Base-by-base conservation (phyloP, 2,113 vertebrate species). In the Furnarius figulus region DNA sequence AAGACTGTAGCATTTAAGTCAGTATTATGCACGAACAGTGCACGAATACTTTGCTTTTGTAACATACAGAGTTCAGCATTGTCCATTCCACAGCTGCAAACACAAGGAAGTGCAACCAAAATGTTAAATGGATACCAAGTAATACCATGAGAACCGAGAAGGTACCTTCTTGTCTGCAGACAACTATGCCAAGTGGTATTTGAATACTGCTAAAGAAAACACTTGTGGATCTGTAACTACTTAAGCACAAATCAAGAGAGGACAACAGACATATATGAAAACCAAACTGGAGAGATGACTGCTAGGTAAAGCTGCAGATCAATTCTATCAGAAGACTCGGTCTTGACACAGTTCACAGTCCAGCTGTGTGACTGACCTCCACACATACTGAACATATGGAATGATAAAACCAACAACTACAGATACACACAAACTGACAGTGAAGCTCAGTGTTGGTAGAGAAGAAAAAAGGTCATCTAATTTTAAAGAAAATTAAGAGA, bases 351-450 rank as follows among this genome's bases (percentile, higher is more conserved):
- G 58, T 9, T 83, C 53, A 58, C n/a, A 68, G 49, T 30, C 37
- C 66, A 94, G 56, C 47, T 47, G 18, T 37, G 4, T 23, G 56
- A 68, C 0, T 47, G 31, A 62, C 61, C 27, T 44, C 73, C 42
- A 19, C 33, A 33, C 0, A 0, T 24, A 61, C 4, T 15, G 50
- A 86, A n/a, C 33, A 67, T 19, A 25, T 0, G 3, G 12, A 63
- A 74, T 25, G 23, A 47, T 58, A 86, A 73, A 89, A 63, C 37
- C 47, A 63, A 68, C n/a, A 82, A 42, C n/a, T 42, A 58, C 19
- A 53, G 49, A 53, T 35, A 73, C 1, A 10, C 62, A 71, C 39
- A 56, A 80, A 80, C 20, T 39, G 23, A 63, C 30, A 59, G 68
- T 21, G 85, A 75, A 70, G 27, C 23, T 81, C 35, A 25, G 31